Evolutionary conservation across 2,113 vertebrate genomes (phyloP).

Genomic region (Hippopotamus amphibius): DNA sequence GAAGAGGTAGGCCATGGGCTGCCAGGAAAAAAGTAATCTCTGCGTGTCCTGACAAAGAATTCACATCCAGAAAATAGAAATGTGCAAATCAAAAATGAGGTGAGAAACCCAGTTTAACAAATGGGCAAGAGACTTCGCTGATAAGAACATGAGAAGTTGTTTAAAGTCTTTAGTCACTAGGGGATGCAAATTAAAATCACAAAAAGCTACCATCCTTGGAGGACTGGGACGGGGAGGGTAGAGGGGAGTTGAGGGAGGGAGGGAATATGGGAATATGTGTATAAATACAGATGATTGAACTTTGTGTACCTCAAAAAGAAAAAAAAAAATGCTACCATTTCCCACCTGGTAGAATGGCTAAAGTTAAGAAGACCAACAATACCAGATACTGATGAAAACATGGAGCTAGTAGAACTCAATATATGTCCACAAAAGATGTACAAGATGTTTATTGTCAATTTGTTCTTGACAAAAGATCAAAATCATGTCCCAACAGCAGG

Average conservation of each 20-base stretch:
- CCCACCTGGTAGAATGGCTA: background rate
- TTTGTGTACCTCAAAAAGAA: no score
- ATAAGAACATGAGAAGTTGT: background rate
- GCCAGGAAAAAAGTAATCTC: background rate
- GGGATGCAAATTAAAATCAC: background rate
- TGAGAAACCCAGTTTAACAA: background rate
- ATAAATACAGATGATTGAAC: no score
- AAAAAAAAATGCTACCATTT: background rate
- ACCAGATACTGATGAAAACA: no score
- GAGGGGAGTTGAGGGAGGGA: no score
- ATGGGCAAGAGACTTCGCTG: background rate
- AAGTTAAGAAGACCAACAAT: background rate
- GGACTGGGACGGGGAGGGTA: no score
- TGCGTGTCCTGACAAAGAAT: background rate
- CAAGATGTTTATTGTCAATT: background rate
- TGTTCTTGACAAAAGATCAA: background rate
- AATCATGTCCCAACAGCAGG: background rate
- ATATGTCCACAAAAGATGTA: background rate
- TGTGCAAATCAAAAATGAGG: background rate
- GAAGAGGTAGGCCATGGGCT: accelerated
- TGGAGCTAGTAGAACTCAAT: background rate
- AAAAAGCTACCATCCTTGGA: background rate
- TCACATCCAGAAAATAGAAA: background rate
- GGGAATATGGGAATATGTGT: no score
- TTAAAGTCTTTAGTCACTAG: accelerated